Conservation (phyloP, 2,888 invertebrate genomes). For the Erannis defoliaria region DNA sequence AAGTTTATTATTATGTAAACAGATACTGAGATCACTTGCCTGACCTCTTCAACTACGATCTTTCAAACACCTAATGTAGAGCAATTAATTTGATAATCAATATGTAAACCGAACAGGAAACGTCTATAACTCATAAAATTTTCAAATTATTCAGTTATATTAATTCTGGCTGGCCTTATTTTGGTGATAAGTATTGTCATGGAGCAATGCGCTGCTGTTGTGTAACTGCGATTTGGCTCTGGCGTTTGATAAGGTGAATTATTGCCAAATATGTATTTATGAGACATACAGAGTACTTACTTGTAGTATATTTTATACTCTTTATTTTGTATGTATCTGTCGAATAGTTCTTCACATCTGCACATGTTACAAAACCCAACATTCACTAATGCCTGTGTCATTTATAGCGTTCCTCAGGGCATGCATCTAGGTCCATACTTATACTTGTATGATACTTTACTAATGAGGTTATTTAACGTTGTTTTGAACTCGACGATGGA, state of each 20-base stretch:
- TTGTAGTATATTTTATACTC: background rate
- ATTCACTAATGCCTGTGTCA: background rate
- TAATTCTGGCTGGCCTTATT: conserved; percentile 28
- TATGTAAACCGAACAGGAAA: conserved; percentile 34
- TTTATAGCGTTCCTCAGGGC: conserved; percentile 28
- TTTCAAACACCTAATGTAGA: conserved; percentile 44
- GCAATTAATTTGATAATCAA: conserved; percentile 41
- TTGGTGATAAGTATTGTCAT: conserved; percentile 23
- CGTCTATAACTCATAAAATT: conserved; percentile 20
- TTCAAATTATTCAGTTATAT: conserved; percentile 36
- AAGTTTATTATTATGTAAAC: conserved; percentile 39
- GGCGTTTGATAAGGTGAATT: conserved; percentile 27
- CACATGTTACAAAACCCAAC: background rate
- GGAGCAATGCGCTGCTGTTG: conserved; percentile 6
- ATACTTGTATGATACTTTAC: conserved; percentile 3
- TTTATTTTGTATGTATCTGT: background rate
- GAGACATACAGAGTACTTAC: background rate
- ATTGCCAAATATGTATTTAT: background rate
- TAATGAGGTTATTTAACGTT: conserved; percentile 8
- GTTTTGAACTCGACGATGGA: conserved; percentile 21
- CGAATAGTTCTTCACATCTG: background rate
- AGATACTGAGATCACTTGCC: conserved; percentile 29
- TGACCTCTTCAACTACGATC: conserved; percentile 27
- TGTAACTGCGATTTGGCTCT: conserved; percentile 23
- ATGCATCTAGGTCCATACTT: conserved; percentile 23